Percentiles rank a stretch among this genome's conserved stretches.
Evolutionary conservation across 2,797 vertebrate species (phyloP).

Genomic region (Lutra lutra): DNA sequence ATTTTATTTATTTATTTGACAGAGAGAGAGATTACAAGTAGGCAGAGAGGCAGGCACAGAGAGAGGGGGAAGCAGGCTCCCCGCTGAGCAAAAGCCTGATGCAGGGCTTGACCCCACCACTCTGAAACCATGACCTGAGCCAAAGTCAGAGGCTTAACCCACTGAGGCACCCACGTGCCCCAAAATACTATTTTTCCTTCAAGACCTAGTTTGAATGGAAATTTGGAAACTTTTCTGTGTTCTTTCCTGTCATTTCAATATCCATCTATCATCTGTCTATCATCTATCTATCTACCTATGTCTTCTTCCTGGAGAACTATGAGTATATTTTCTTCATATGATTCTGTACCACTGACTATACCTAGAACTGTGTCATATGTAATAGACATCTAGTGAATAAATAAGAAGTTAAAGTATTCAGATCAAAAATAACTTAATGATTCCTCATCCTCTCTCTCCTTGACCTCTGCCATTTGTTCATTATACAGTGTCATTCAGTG

Average conservation of each 20-base stretch:
- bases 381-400: background rate
- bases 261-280: too few relatives aligned
- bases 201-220: background rate
- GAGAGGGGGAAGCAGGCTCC: too few relatives aligned
- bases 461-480: background rate
- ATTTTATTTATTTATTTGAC: too few relatives aligned
- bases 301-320: background rate
- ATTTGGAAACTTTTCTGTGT: background rate
- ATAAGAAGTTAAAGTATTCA: slow-evolving; percentile 32
- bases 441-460: background rate
- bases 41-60: too few relatives aligned
- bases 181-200: background rate
- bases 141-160: too few relatives aligned
- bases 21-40: too few relatives aligned
- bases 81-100: too few relatives aligned
- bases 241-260: background rate
- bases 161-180: too few relatives aligned
- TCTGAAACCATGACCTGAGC: too few relatives aligned
- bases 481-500: slow-evolving; percentile 20
- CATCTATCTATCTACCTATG: too few relatives aligned
- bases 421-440: background rate
- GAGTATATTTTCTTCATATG: background rate
- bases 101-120: too few relatives aligned
- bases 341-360: background rate
- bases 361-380: slow-evolving; percentile 6